phyloP scores from a whole-genome alignment of 2,888 invertebrate species.

The Lysandra bellargus region DNA sequence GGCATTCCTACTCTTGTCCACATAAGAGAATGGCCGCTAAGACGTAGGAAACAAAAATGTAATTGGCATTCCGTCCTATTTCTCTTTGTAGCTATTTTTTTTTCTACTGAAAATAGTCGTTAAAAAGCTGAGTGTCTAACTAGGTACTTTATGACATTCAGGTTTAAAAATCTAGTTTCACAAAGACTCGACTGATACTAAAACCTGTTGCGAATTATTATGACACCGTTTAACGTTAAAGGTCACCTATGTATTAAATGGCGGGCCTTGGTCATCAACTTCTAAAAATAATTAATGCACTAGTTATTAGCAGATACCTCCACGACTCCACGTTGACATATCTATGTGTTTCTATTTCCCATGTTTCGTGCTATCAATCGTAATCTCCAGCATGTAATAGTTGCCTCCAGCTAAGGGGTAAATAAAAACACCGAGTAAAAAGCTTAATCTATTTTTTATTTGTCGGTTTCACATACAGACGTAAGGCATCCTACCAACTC shows the following conservation, averaged over 20 bases:
- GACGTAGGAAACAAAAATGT: too few relatives aligned
- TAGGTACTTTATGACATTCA: neutral
- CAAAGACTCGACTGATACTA: neutral
- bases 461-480: slow-evolving; percentile 79
- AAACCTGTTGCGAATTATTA: slow-evolving; percentile 16
- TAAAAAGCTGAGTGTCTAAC: too few relatives aligned
- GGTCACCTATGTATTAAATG: neutral
- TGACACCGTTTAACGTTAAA: neutral
- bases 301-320: neutral
- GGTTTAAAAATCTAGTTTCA: neutral
- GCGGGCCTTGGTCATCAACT: neutral
- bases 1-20: too few relatives aligned
- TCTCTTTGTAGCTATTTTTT: too few relatives aligned
- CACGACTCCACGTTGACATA: neutral
- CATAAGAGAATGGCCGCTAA: too few relatives aligned
- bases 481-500: slow-evolving; percentile 75
- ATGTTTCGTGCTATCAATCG: neutral
- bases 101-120: too few relatives aligned
- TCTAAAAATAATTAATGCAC: neutral
- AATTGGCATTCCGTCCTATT: too few relatives aligned
- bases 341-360: neutral
- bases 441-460: slow-evolving; percentile 79
- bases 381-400: too few relatives aligned
- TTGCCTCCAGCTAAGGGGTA: neutral
- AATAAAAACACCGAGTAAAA: slow-evolving; percentile 64